Evolutionary conservation across 2,888 invertebrate species (phyloP), one percentile per base, ranked within the genome.

Genomic region (Zonitis immaculata): DNA sequence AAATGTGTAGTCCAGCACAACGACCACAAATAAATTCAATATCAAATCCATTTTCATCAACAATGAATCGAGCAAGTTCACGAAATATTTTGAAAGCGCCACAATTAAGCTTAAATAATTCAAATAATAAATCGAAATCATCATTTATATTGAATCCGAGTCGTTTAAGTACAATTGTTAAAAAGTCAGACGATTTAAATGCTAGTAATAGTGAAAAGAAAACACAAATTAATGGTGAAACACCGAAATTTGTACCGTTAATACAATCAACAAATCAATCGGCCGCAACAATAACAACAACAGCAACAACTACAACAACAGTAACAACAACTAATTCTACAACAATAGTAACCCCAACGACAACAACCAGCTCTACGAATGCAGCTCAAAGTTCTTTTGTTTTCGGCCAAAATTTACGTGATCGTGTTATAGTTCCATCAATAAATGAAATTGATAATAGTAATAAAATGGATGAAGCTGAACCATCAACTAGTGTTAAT

Each of bases 361-460:
- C 56, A 44, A 18, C 51, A 30, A 46, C 35, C 3, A 35, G 16
- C 3, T 35, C 35, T 5, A 16, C 35, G 8, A 35, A 16, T 35
- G 8, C 12, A 16, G 16, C 35, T n/a, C n/a, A n/a, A 14, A 78
- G 80, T 22, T 84, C 86, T 28, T 95, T 94, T 79, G 88, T 95
- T 11, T 95, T 95, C 75, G 95, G 95, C 1, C 91, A 94, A 74
- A 95, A 95, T 76, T 80, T 95, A 45, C 89, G 90, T 67, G 93
- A 91, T 62, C 80, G 94, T 63, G 93, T 92, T 8, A 79, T 87
- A 26, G 60, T 57, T 20, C 16, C 35, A 35, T 1, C 12, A 30
- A n/a, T 5, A 12, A 35, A 16, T 16, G 7, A 6, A 28, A 51
- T 44, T 30, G 62, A 62, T 18, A 85, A 84, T 30, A 82, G 84